A percentile compares a stretch with the other conserved stretches of the same genome.
Evolutionary conservation across 2,888 invertebrate species (phyloP).

Genomic region (Orthosia gracilis): DNA sequence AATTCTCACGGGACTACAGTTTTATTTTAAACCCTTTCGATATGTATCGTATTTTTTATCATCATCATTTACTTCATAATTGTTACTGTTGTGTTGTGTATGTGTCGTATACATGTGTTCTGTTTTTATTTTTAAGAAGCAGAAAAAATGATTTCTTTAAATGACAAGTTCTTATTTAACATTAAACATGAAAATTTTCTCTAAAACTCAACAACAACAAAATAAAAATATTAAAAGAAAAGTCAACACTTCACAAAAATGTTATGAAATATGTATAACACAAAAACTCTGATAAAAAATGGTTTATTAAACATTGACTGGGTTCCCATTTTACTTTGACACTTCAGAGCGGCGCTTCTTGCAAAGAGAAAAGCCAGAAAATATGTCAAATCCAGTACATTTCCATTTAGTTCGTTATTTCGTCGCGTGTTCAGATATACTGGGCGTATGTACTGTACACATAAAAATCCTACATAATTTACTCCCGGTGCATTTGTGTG

Average conservation of each 20-base stretch:
- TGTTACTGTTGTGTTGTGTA: too few species aligned
- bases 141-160: too few species aligned
- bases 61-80: too few species aligned
- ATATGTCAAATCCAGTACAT: constrained; percentile 1
- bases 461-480: constrained; percentile 54
- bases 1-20: not conserved
- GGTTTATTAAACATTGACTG: constrained; percentile 43
- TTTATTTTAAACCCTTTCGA: too few species aligned
- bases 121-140: too few species aligned
- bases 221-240: constrained; percentile 4
- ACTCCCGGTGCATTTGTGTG: constrained; percentile 46
- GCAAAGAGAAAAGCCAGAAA: not conserved
- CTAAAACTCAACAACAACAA: not conserved
- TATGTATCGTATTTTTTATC: too few species aligned
- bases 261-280: constrained; percentile 16
- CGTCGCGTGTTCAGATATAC: constrained; percentile 16
- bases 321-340: constrained; percentile 17
- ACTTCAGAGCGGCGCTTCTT: constrained; percentile 11
- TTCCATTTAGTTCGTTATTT: not conserved
- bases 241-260: constrained; percentile 1
- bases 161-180: too few species aligned
- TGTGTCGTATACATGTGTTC: too few species aligned
- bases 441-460: constrained; percentile 18
- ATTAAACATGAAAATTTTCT: too few species aligned
- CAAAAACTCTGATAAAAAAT: constrained; percentile 41